Evolutionary conservation across 1,140 invertebrate genomes (phyloP).

Genomic region (Drosophila albomicans): DNA sequence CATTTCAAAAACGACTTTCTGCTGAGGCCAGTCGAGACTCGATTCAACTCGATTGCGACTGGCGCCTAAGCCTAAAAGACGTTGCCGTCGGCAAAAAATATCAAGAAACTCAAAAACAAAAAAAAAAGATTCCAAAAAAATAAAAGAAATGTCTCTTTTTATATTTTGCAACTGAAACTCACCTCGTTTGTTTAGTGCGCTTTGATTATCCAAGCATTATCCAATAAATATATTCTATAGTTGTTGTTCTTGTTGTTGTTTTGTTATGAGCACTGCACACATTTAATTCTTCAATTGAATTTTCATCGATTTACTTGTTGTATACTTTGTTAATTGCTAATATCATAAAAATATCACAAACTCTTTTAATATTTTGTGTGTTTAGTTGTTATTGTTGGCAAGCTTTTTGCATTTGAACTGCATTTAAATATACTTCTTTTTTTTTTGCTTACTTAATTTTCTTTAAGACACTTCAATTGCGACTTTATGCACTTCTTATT

Average conservation of each 20-base stretch:
- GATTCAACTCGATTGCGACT: conserved; percentile 27
- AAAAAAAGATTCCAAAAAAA: conserved; percentile 9
- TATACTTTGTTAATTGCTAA: conserved; percentile 75
- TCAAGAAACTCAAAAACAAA: conserved; percentile 21
- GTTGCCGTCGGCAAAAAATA: conserved; percentile 60
- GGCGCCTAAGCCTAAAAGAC: conserved; percentile 61
- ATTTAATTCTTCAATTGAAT: conserved; percentile 47
- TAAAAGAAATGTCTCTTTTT: not conserved
- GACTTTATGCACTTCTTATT: conserved; percentile 65
- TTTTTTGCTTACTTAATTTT: conserved; percentile 31
- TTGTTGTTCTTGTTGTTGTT: conserved; percentile 14
- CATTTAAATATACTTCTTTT: conserved; percentile 33
- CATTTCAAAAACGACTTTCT: conserved; percentile 39
- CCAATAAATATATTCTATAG: conserved; percentile 45
- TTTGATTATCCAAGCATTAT: conserved; percentile 79
- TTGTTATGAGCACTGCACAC: conserved; percentile 40
- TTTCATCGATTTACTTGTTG: conserved; percentile 10
- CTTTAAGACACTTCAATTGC: conserved; percentile 79
- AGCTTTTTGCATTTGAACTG: conserved; percentile 23
- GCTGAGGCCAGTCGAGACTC: conserved; percentile 37
- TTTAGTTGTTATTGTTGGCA: conserved; percentile 41
- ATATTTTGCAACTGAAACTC: conserved; percentile 32
- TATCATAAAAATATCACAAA: conserved; percentile 78
- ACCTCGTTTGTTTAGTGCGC: conserved; percentile 55
- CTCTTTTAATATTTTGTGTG: conserved; percentile 39